Evolutionary conservation across 2,113 vertebrate genomes (phyloP).

Genomic region (Gavia stellata): DNA sequence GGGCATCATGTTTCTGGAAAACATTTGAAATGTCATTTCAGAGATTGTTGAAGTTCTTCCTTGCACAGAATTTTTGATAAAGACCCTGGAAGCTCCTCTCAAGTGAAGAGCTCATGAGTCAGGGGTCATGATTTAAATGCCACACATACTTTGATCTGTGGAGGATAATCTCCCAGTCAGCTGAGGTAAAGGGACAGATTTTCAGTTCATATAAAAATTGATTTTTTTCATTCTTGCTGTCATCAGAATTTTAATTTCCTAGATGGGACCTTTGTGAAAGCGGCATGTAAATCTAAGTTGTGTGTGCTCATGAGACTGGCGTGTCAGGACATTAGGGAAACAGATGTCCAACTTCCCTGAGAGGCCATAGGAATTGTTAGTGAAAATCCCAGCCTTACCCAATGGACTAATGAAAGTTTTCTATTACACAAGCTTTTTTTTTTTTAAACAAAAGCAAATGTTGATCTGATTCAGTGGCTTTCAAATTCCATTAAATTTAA

Average conservation of each 20-base stretch:
- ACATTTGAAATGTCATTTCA: conserved; percentile 28
- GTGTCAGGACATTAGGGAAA: not conserved
- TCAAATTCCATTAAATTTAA: not conserved
- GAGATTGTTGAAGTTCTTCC: not conserved
- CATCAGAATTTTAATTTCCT: not conserved
- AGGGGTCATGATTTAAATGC: not conserved
- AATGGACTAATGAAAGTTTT: not conserved
- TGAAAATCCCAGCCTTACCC: not conserved
- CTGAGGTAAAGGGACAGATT: not conserved
- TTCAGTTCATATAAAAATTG: not conserved
- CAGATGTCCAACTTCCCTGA: not conserved
- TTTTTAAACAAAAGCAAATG: not conserved
- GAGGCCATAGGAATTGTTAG: not conserved
- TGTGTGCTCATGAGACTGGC: not conserved
- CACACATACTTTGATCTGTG: accelerated
- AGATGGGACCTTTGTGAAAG: not conserved
- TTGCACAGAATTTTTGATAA: not conserved
- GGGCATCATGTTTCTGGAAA: conserved; percentile 92
- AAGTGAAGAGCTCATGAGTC: not conserved
- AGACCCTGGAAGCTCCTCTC: not conserved
- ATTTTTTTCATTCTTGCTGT: not conserved
- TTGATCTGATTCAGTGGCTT: not conserved
- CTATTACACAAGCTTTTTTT: not conserved
- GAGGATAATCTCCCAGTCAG: not conserved
- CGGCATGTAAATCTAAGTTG: not conserved